These are phyloP conservation scores for Spisula solida DNA, from an alignment of 2,888 invertebrate species.

Conservation along the genomic window DNA sequence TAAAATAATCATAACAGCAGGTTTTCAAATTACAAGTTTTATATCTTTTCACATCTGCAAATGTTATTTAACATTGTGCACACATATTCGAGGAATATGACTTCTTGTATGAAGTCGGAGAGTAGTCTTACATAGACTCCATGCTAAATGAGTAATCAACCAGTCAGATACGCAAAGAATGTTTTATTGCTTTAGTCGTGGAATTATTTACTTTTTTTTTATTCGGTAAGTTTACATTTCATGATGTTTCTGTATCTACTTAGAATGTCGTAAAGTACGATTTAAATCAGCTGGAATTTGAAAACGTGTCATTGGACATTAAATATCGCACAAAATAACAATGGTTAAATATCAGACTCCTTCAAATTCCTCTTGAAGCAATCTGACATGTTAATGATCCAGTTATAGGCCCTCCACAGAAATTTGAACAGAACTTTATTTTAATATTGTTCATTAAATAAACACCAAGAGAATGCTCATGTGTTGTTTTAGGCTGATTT, in stretches of 20 bases:
- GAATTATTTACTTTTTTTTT: constrained; percentile 34
- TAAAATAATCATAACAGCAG: constrained; percentile 67
- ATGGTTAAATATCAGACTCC: constrained; percentile 28
- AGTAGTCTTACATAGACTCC: constrained; percentile 31
- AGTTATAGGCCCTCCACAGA: constrained; percentile 56
- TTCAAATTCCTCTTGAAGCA: constrained; percentile 51
- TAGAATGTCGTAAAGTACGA: constrained; percentile 41
- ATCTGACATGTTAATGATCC: constrained; percentile 68
- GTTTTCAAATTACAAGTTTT: constrained; percentile 71
- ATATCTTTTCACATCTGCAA: constrained; percentile 69
- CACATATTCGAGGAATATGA: constrained; percentile 46
- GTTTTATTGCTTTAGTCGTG: constrained; percentile 35
- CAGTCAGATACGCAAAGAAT: constrained; percentile 32
- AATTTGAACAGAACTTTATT: constrained; percentile 50
- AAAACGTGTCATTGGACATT: constrained; percentile 13
- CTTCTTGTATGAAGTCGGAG: constrained; percentile 35
- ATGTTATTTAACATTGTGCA: constrained; percentile 53
- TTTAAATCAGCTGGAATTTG: constrained; percentile 42
- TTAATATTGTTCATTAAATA: constrained; percentile 53
- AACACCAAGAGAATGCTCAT: constrained; percentile 32
- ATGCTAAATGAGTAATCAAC: constrained; percentile 44
- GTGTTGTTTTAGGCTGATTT: constrained; percentile 26
- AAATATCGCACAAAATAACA: constrained; percentile 24
- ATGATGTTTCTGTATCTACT: constrained; percentile 33
- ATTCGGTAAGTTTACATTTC: constrained; percentile 44